A percentile compares a stretch with the other conserved stretches of the same genome.
These are phyloP conservation scores for Patella ulyssiponensis DNA, from an alignment of 2,888 invertebrate genomes.

Conservation along the genomic window DNA sequence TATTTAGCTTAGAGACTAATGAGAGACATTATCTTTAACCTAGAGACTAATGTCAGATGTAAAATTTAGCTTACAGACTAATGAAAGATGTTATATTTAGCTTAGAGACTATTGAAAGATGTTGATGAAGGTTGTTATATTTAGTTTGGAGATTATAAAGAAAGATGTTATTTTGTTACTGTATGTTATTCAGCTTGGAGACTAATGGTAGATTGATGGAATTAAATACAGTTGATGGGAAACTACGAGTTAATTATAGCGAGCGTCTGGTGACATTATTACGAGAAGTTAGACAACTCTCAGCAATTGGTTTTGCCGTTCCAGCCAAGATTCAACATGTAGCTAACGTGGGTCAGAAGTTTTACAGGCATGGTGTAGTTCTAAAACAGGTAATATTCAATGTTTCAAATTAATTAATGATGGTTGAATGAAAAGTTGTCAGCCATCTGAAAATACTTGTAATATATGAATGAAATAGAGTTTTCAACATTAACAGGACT, in stretches of 20 bases:
- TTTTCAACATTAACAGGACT: too few species aligned
- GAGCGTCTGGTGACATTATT: constrained; percentile 87
- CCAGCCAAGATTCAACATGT: constrained; percentile 83
- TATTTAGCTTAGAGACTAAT: too few species aligned
- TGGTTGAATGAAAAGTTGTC: too few species aligned
- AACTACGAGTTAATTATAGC: constrained; percentile 87
- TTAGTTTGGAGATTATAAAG: not conserved
- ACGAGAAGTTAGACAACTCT: constrained; percentile 89
- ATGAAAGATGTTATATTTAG: too few species aligned
- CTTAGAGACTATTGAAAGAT: too few species aligned
- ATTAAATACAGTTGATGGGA: constrained; percentile 72
- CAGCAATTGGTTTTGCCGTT: constrained; percentile 84
- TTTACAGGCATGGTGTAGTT: constrained; percentile 87
- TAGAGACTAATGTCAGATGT: too few species aligned
- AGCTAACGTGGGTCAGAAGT: constrained; percentile 82
- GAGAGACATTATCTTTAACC: too few species aligned
- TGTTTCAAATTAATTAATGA: too few species aligned
- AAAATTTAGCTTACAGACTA: too few species aligned
- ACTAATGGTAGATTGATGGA: constrained; percentile 75
- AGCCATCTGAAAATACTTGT: too few species aligned
- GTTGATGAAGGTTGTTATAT: too few species aligned
- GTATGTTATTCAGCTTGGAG: constrained; percentile 68
- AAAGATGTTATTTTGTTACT: not conserved
- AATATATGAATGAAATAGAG: too few species aligned
- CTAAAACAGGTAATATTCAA: constrained; percentile 83